Evolutionary conservation across 1,140 invertebrate genomes (phyloP).

Genomic region (Aphis craccivora): DNA sequence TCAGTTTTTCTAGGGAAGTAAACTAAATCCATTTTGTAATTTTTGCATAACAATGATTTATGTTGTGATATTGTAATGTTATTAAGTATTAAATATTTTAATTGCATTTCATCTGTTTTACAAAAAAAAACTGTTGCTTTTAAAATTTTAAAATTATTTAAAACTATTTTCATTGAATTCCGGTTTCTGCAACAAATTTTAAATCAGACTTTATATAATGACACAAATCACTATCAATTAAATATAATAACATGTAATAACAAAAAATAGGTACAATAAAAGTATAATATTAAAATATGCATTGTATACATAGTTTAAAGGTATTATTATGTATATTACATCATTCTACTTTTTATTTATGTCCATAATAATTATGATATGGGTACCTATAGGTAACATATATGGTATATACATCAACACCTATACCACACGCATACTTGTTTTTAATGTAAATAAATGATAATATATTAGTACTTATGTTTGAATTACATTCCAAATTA

Average conservation of each 20-base stretch:
- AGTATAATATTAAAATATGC: neutral
- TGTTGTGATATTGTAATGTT: neutral
- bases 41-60: neutral
- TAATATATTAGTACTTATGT: neutral
- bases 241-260: neutral
- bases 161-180: neutral
- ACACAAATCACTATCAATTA: neutral
- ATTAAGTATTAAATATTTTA: neutral
- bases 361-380: neutral
- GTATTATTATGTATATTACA: neutral
- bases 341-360: neutral
- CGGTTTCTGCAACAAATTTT: neutral
- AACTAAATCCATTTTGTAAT: neutral
- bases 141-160: too few relatives aligned
- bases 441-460: neutral
- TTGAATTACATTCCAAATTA: neutral
- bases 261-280: neutral
- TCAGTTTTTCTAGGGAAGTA: neutral
- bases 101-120: too few relatives aligned
- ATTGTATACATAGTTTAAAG: neutral
- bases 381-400: too few relatives aligned
- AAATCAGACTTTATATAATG: neutral
- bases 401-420: neutral
- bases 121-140: too few relatives aligned
- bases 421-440: neutral